Conservation (phyloP, 1,140 invertebrate species). For the Zaprionus inermis region DNA sequence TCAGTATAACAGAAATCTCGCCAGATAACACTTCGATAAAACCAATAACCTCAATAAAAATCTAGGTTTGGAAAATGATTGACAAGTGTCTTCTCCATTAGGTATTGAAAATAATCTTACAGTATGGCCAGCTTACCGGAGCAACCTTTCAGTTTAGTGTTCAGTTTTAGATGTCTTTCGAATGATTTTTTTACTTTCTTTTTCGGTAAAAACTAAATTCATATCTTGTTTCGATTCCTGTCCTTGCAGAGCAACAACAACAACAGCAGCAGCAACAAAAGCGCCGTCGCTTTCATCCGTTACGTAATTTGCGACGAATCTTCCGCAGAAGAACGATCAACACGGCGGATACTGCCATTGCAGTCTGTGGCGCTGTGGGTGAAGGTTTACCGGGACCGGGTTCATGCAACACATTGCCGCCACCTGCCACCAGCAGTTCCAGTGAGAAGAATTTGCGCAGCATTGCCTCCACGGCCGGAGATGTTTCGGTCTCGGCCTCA, state of each 20-base stretch:
- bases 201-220: conserved; percentile 22
- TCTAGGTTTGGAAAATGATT: not conserved
- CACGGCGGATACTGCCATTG: conserved; percentile 52
- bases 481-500: conserved; percentile 39
- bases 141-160: conserved; percentile 6
- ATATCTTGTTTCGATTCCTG: conserved; percentile 7
- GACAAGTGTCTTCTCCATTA: not conserved
- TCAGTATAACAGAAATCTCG: not conserved
- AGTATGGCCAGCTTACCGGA: no score
- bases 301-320: conserved; percentile 81
- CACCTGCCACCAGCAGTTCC: conserved; percentile 64
- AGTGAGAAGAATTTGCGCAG: conserved; percentile 80
- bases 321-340: conserved; percentile 81
- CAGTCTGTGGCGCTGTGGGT: not conserved
- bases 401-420: conserved; percentile 67
- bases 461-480: conserved; percentile 35
- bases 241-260: conserved; percentile 57
- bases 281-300: conserved; percentile 79
- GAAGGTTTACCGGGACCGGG: conserved; percentile 26
- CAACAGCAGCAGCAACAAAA: conserved; percentile 73
- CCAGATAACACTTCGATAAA: not conserved
- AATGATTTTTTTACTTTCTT: conserved; percentile 29
- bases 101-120: no score
- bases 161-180: not conserved
- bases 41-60: not conserved